Percentiles rank a stretch among this genome's conserved stretches.
Evolutionary conservation across 2,797 vertebrate genomes (phyloP).

Genomic region (Rhabdophis nuchalis): DNA sequence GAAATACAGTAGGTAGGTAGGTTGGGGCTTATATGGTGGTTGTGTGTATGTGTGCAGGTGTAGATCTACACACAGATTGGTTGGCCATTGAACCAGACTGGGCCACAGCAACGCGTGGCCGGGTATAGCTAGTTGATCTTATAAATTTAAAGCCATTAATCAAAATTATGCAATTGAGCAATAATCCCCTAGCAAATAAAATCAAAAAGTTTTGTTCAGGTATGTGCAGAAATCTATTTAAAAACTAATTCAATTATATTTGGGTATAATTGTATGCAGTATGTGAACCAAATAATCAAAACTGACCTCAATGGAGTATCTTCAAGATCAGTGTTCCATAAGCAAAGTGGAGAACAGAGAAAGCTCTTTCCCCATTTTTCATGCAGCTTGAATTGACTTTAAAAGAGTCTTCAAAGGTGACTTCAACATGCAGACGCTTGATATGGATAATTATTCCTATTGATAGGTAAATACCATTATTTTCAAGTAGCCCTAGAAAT

Average conservation of each 20-base stretch:
- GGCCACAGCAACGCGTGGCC: no score
- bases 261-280: not conserved
- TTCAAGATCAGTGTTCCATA: not conserved
- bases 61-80: no score
- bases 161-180: not conserved
- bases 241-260: not conserved
- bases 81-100: no score
- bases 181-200: not conserved
- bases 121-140: no score
- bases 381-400: not conserved
- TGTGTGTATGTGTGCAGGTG: no score
- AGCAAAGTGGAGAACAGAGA: not conserved
- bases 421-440: not conserved
- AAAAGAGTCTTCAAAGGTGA: not conserved
- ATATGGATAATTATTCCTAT: not conserved
- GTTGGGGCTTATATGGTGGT: no score
- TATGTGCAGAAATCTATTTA: not conserved
- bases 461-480: not conserved
- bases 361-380: not conserved
- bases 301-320: not conserved
- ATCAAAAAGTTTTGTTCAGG: not conserved
- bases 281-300: not conserved
- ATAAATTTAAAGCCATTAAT: not conserved
- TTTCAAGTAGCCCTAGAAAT: not conserved
- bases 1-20: no score